Conservation (phyloP, 1,140 invertebrate genomes). For the Apocrypta bakeri region DNA sequence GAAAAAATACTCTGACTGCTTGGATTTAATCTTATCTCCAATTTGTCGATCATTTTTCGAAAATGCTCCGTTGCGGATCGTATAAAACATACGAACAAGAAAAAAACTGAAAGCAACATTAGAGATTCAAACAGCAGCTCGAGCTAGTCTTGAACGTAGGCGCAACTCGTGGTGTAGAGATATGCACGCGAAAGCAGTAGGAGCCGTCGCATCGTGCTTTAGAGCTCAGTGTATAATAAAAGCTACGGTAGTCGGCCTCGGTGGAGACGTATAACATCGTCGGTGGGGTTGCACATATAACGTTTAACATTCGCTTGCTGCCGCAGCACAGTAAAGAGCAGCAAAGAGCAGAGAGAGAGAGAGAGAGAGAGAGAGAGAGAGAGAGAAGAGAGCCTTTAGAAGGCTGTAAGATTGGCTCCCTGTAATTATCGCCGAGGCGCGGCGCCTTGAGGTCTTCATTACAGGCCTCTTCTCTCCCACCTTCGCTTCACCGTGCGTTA, state of each 20-base stretch:
- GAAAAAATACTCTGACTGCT: not conserved
- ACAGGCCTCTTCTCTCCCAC: slow-evolving; percentile 44
- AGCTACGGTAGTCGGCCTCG: slow-evolving; percentile 67
- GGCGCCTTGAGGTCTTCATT: slow-evolving; percentile 76
- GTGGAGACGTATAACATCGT: slow-evolving; percentile 22
- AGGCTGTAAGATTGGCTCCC: slow-evolving; percentile 75
- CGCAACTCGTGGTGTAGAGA: too few species aligned
- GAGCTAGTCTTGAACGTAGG: too few species aligned
- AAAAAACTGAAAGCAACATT: too few species aligned
- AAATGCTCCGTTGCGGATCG: not conserved
- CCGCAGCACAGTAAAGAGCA: not conserved
- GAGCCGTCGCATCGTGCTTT: not conserved
- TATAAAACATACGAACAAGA: too few species aligned
- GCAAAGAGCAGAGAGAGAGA: not conserved
- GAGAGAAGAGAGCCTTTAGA: slow-evolving; percentile 68
- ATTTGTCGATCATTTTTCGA: not conserved
- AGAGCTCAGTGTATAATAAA: slow-evolving; percentile 59
- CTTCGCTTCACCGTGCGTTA: slow-evolving; percentile 39
- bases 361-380: not conserved
- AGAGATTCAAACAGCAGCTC: too few species aligned
- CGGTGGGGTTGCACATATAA: slow-evolving; percentile 68
- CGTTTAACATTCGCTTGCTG: slow-evolving; percentile 70
- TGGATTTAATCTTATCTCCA: not conserved
- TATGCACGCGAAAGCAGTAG: not conserved
- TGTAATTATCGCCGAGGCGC: slow-evolving; percentile 75